These are phyloP conservation scores for Antheraea yamamai DNA, from an alignment of 2,888 invertebrate species.

Conservation along the genomic window DNA sequence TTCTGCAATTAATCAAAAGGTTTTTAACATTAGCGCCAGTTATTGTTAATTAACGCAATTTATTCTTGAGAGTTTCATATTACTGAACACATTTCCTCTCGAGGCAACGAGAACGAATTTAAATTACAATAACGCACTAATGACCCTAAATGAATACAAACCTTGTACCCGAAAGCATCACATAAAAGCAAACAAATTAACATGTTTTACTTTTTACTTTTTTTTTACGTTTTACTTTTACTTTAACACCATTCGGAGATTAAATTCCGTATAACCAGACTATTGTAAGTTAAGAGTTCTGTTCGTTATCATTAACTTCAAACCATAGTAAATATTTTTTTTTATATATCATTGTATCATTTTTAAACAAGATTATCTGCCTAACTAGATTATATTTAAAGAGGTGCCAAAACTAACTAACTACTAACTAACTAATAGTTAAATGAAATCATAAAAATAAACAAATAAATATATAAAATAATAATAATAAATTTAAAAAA, in stretches of 20 bases:
- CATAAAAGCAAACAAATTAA: neutral
- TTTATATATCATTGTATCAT: no score
- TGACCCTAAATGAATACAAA: neutral
- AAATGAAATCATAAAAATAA: no score
- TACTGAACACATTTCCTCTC: conserved; percentile 3
- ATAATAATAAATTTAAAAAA: no score
- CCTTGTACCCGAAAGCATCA: neutral
- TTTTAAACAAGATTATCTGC: no score
- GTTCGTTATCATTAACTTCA: no score
- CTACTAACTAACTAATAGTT: no score
- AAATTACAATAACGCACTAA: conserved; percentile 4
- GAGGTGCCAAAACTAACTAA: no score
- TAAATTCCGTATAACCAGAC: neutral
- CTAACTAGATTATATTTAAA: no score
- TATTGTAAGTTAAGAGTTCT: neutral
- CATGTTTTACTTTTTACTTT: neutral
- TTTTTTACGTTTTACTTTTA: neutral
- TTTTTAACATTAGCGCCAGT: conserved; percentile 6
- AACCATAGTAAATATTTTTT: no score
- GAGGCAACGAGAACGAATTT: conserved; percentile 7
- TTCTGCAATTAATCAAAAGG: conserved; percentile 7
- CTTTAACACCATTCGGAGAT: neutral
- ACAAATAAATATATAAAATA: no score
- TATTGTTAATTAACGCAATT: conserved; percentile 8
- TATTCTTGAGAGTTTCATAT: conserved; percentile 7